Evolutionary conservation across 1,140 invertebrate genomes (phyloP).

Genomic region (Branchinecta lindahli): DNA sequence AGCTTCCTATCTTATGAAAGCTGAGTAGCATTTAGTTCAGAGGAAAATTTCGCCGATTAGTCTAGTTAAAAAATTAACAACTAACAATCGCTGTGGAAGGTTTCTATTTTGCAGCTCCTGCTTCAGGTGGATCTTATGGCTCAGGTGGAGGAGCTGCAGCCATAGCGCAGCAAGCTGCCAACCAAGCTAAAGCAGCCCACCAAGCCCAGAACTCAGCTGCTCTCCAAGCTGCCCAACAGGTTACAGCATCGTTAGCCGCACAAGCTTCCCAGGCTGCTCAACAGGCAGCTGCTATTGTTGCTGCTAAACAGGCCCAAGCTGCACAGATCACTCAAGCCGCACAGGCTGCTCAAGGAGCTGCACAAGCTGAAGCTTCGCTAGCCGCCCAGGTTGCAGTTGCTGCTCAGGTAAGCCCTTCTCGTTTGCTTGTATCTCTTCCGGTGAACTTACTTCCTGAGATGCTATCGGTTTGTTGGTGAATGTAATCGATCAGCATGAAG

Average conservation of each 20-base stretch:
- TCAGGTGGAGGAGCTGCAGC: conserved; percentile 16
- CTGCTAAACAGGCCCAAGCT: conserved; percentile 25
- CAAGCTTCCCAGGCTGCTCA: neutral
- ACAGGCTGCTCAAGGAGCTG: neutral
- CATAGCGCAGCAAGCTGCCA: conserved; percentile 18
- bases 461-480: too few relatives aligned
- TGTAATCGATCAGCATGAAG: too few relatives aligned
- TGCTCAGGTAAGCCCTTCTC: neutral
- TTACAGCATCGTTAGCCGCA: neutral
- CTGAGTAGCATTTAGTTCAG: too few relatives aligned
- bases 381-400: neutral
- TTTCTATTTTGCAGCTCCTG: too few relatives aligned
- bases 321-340: conserved; percentile 21
- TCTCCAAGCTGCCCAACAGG: neutral
- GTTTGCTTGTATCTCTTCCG: too few relatives aligned
- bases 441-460: too few relatives aligned
- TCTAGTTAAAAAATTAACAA: too few relatives aligned
- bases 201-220: neutral
- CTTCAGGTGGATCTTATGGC: too few relatives aligned
- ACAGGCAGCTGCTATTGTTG: conserved; percentile 21
- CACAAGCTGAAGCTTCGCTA: neutral
- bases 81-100: too few relatives aligned
- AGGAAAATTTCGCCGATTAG: too few relatives aligned
- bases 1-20: too few relatives aligned
- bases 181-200: conserved; percentile 18